Base-by-base conservation (phyloP, 2,797 vertebrate genomes). In the Poecilia picta region DNA sequence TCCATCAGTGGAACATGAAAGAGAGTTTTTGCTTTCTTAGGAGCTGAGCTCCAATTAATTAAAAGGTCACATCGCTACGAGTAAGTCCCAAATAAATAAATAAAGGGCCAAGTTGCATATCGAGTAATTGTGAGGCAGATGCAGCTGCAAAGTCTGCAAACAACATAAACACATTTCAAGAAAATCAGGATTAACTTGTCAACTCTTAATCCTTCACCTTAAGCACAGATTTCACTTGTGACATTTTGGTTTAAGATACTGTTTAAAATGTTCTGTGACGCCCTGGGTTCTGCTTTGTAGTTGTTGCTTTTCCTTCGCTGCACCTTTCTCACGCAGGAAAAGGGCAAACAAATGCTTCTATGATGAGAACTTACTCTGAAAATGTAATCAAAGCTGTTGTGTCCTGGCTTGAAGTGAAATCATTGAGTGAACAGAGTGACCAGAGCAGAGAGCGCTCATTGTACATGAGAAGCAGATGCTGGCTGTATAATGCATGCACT, bases 401-500 rank as follows among this genome's bases (percentile, higher is more conserved):
- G 66, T 80, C 55, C 79, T 16, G 12, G 43, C 62, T 79, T 75
- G 72, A 83, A 86, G 81, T 81, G 28, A 79, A 81, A 80, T 86
- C 8, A 71, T 78, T 59, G 72, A 25, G 45, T 36, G n/a, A 51
- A 74, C 75, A 86, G 87, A 80, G 81, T 87, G 83, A 86, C 80
- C 66, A 76, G 78, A 80, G 76, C 49, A 31, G 73, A 82, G 73
- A 47, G 66, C 75, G 75, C 88, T 85, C 59, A 62, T 84, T 75
- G 74, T 72, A 76, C 75, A 82, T 77, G 79, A 82, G 85, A 86
- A 72, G 18, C 86, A 90, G 90, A 90, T 91, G 85, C 86, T 91
- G 86, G 87, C 91, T 90, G 82, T 89, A 85, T 94, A 93, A 94
- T 94, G 82, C 90, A 93, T 92, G 93, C 92, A 80, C 76, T 93